Percentiles rank a stretch among this genome's conserved stretches.
Evolutionary conservation across 2,888 invertebrate species (phyloP).

Genomic region (Idaea straminata): DNA sequence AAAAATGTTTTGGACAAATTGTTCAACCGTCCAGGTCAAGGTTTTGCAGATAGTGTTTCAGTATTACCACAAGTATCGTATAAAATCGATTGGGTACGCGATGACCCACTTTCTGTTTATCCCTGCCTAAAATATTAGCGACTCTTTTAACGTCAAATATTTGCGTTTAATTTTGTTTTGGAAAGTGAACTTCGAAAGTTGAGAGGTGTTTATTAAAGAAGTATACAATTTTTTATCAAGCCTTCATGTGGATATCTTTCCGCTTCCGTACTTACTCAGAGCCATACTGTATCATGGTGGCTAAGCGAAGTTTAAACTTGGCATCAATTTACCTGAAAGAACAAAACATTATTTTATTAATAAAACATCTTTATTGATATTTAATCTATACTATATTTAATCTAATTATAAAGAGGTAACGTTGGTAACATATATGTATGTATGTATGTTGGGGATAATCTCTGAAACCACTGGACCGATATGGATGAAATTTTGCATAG

Average conservation of each 20-base stretch:
- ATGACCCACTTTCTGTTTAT: slow-evolving; percentile 35
- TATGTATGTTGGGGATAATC: no score
- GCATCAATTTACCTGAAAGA: slow-evolving; percentile 23
- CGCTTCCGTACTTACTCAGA: background rate
- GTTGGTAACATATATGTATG: no score
- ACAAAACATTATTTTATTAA: slow-evolving; percentile 10
- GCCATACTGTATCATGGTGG: background rate
- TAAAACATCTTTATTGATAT: background rate
- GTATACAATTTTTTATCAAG: background rate
- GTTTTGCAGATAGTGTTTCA: slow-evolving; percentile 8
- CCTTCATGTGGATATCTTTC: background rate
- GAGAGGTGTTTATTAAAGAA: background rate
- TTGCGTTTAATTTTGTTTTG: background rate
- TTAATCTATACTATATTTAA: no score
- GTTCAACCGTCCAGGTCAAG: slow-evolving; percentile 17
- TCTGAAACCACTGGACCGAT: no score
- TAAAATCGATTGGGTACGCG: slow-evolving; percentile 42
- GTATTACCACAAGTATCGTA: slow-evolving; percentile 11
- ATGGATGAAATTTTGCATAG: no score
- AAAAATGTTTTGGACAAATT: slow-evolving; percentile 6
- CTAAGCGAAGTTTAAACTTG: background rate
- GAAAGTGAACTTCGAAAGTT: background rate
- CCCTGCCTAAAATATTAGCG: slow-evolving; percentile 15
- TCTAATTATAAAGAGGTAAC: no score
- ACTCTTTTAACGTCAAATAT: background rate